Evolutionary conservation across 2,888 invertebrate genomes (phyloP), one percentile per base, ranked within the genome.

Genomic region (Oscheius sp.): DNA sequence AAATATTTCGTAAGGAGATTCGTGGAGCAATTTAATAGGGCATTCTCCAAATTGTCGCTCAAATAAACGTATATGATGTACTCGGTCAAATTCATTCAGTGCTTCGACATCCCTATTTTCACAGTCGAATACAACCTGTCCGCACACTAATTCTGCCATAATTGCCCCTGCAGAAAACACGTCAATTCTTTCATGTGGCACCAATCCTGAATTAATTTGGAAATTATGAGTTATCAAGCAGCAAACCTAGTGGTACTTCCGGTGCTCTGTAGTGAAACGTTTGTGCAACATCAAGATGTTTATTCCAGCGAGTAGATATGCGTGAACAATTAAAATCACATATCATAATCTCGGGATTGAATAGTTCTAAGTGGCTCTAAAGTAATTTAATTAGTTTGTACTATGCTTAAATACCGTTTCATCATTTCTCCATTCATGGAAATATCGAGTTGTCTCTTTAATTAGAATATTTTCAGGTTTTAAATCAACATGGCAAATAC

Each of bases 221-320:
- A 12, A 10, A 42, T 10, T 1, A 34, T n/a, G 34, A 33, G n/a
- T 33, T 2, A 20, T 5, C 15, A 15, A 8, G 6, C 15, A 42
- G 34, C 17, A 17, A 33, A 34, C 55, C 34, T 33, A 55, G 23
- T 20, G 34, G 5, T 17, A 55, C 23, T 55, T 55, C 55, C 17
- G 55, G 55, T 2, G 55, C 55, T 55, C 55, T 55, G 23, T 55
- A 55, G 17, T 55, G 55, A 34, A 55, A 55, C 8, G 55, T 55
- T 25, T 55, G 55, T 10, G 34, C 20, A 3, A 5, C 37, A 25
- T 55, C 17, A 6, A 29, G 3, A 12, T 27, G 2, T 12, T 12
- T 3, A n/a, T n/a, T 12, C 25, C 25, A 52, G 4, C 10, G 1
- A 12, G 52, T 27, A 4, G 34, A 12, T 15, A 34, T 20, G 15